These are phyloP conservation scores for Distichodus sexfasciatus DNA, from an alignment of 2,797 vertebrate genomes.

Conservation along the genomic window DNA sequence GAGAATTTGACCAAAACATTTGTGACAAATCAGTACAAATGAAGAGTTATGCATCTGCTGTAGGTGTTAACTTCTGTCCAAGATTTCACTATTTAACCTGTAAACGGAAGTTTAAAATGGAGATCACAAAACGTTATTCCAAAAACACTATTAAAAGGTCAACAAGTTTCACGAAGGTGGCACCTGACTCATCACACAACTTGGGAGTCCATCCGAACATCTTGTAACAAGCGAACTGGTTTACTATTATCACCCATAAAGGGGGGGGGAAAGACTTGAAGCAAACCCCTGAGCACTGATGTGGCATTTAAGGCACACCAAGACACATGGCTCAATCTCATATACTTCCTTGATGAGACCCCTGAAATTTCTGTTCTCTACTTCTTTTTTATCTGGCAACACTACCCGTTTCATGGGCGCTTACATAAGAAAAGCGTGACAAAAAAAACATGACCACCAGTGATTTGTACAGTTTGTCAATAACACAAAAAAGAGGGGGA, in stretches of 20 bases:
- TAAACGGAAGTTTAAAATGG: background rate
- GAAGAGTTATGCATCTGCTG: background rate
- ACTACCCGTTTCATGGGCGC: no score
- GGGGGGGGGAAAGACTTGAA: background rate
- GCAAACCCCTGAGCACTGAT: constrained; percentile 6
- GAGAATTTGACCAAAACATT: background rate
- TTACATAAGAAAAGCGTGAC: no score
- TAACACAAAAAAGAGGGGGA: no score
- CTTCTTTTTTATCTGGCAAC: no score
- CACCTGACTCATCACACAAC: background rate
- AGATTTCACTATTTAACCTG: background rate
- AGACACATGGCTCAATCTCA: background rate
- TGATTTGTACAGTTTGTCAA: no score
- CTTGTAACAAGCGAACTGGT: background rate
- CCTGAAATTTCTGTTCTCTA: background rate
- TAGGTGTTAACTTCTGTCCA: background rate
- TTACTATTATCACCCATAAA: background rate
- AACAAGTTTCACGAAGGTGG: background rate
- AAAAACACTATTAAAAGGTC: background rate
- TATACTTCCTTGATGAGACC: no score
- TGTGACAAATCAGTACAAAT: background rate
- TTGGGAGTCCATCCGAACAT: background rate
- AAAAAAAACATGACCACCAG: no score
- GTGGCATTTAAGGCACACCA: constrained; percentile 11
- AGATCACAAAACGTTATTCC: background rate